phyloP scores from a whole-genome alignment of 2,797 vertebrate genomes.

The Anguilla obscura region DNA sequence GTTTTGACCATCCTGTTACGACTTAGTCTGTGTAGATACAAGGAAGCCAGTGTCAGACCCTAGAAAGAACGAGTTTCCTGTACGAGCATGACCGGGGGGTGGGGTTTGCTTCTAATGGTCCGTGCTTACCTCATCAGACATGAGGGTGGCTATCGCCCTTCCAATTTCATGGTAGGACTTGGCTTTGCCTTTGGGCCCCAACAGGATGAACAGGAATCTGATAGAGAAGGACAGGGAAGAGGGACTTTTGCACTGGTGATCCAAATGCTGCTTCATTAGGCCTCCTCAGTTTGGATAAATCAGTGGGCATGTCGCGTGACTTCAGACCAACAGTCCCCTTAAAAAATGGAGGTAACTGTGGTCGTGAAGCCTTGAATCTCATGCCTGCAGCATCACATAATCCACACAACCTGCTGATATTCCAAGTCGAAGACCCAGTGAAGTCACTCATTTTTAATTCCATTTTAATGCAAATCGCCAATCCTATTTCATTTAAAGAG shows the following conservation, averaged over 20 bases:
- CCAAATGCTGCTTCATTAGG: background rate
- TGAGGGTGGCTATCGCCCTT: conserved; percentile 93
- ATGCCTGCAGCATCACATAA: background rate
- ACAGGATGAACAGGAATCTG: conserved; percentile 95
- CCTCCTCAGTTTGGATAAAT: background rate
- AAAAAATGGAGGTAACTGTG: background rate
- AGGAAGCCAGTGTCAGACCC: background rate
- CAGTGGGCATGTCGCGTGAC: background rate
- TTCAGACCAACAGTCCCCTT: background rate
- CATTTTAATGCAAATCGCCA: too few relatives aligned
- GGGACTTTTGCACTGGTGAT: background rate
- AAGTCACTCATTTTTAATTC: background rate
- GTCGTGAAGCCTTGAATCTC: background rate
- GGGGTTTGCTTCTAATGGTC: too few relatives aligned
- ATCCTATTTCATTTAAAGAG: too few relatives aligned
- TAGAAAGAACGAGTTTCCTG: background rate
- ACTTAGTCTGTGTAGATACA: background rate
- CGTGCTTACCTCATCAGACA: conserved; percentile 91
- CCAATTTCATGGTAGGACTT: conserved; percentile 98
- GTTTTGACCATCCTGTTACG: background rate
- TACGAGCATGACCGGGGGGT: background rate
- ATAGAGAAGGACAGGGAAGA: conserved; percentile 10
- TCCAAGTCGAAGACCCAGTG: background rate
- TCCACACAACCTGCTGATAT: background rate
- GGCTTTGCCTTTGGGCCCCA: conserved; percentile 97